Evolutionary conservation across 2,113 vertebrate species (phyloP), one percentile per base, ranked within the genome.

Genomic region (Nycticorax nycticorax): DNA sequence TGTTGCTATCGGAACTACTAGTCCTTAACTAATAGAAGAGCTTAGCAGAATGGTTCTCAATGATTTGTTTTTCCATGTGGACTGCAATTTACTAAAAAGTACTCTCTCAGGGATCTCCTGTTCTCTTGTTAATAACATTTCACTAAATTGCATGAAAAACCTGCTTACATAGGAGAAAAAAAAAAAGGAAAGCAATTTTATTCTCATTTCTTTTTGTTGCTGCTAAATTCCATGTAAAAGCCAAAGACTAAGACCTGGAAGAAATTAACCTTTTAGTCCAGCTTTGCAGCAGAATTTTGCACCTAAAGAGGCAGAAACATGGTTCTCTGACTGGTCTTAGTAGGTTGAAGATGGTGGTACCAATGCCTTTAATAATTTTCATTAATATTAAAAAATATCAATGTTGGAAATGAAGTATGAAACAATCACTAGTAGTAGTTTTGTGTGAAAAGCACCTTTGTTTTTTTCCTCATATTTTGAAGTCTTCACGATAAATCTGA

Each of bases 1-100:
- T 56, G 28, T 73, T 73, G 16, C 48, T 88, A 63, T 92, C 22
- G 84, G 64, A 94, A 86, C 75, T 96, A 69, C 75, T 93, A 74
- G 84, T 35, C 84, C 94, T 87, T 97, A 77, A 89, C 83, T 96
- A 93, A 79, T 89, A 59, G 53, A 92, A 85, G 41, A 82, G 47
- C 26, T 93, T 93, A 92, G 48, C 21, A 85, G 39, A 94, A 74
- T 79, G 33, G 50, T 90, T 86, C 78, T 92, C 68, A 89, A 72
- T 92, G 33, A 64, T 84, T 79, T 88, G 30, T 80, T 88, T 91
- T 86, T 91, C 67, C 59, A 79, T 1, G 8, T 82, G 77, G 64
- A 92, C 78, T 74, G 55, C 37, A 93, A 78, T 95, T 94, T 81
- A 45, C 72, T 86, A 92, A 89, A 90, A 79, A 30, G 26, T 86